Base-by-base conservation (phyloP, 2,113 vertebrate species). In the Pteropus alecto region DNA sequence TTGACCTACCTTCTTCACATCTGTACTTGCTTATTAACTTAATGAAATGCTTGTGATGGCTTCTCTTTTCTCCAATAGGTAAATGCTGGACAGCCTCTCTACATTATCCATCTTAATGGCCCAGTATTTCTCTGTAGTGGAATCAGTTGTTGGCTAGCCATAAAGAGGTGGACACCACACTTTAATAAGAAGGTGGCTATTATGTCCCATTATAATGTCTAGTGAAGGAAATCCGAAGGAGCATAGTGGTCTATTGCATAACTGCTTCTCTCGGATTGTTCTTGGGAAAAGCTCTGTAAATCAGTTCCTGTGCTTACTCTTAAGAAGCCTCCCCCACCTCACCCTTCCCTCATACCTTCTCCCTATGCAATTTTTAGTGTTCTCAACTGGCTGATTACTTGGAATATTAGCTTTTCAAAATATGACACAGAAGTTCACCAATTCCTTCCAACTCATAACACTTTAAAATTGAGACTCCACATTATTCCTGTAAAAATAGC, bases 341-440 rank as follows among this genome's bases (percentile, higher is more conserved):
- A 82, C 46, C 87, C 90, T 95, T 82, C 93, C 26, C 0, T 3
- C 87, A 8, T 82, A 51, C 46, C 58, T 19, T 97, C 67, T 97
- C 56, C 13, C 60, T 94, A 63, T 92, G 90, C 97, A 97, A 79
- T 97, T 97, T 97, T 97, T 96, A 58, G 87, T 96, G 35, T 96
- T 94, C 95, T 84, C 76, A 46, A 63, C 71, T 90, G 96, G 70
- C 86, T n/a, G 16, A 85, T 97, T 95, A 90, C 94, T 96, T 96
- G 54, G 93, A 78, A 88, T 97, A 97, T 98, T 97, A 96, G 48
- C 90, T 97, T 84, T 89, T 98, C 95, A 98, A 98, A 98, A 98
- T 97, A 98, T 97, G 98, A 97, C 96, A 96, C 79, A 88, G 87
- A 97, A 97, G 96, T 98, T 98, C 97, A 97, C 96, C 88, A 24